Evolutionary conservation across 2,113 vertebrate species (phyloP), one percentile per base, ranked within the genome.

Genomic region (Myiagra hebetior): DNA sequence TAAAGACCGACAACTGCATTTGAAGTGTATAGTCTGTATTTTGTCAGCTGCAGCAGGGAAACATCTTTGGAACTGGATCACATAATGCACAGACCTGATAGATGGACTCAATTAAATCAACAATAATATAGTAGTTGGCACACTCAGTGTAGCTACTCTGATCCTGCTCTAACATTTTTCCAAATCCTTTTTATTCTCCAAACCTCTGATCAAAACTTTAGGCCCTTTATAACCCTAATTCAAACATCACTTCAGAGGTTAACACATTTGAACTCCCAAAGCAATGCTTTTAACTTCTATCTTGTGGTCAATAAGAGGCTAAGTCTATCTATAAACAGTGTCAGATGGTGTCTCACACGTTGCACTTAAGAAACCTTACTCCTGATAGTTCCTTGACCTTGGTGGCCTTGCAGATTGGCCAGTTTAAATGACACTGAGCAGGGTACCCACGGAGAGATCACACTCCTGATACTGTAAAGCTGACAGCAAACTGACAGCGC

Each of bases 291-390:
- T 98, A 98, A 98, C 98, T 98, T 98, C 96, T 97, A 97, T 98
- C 97, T 95, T 96, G 81, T 98, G 97, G 98, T 98, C 97, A 98
- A 76, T 98, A 98, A 97, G 98, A 91, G 94, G 94, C 97, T 97
- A 96, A 97, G 85, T 95, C 84, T 97, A 97, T 98, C 98, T 98
- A 97, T 98, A 98, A 98, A 98, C 98, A 98, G 94, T 98, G 98
- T 98, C 98, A 98, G 98, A 98, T 98, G 97, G 97, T 98, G 98
- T 97, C 98, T 98, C 98, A 98, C 98, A 98, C 98, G 9, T 97
- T 97, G 98, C 98, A 98, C 98, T 98, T 98, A 98, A 98, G 98
- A 98, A 98, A 98, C 97, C 96, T 97, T 97, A 98, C 91, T 97
- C 98, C 95, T 97, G 98, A 98, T 98, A 98, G 96, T 97, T 97